These are phyloP conservation scores for Athetis lepigone DNA, from an alignment of 2,888 invertebrate species.

Conservation along the genomic window DNA sequence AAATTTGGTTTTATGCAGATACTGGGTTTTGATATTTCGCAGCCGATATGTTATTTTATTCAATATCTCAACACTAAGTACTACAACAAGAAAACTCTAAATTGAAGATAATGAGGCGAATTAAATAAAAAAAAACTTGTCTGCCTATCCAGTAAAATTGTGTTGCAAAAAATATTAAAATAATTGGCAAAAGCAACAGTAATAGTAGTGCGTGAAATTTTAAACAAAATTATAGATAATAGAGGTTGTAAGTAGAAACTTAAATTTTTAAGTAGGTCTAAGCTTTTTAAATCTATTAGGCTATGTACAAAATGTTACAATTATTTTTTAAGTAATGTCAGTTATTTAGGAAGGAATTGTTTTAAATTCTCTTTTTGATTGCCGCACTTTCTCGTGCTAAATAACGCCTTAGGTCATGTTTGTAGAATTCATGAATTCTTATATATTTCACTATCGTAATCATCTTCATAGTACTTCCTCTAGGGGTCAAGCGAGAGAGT, in stretches of 20 bases:
- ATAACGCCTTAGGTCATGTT: too few relatives aligned
- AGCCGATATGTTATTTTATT: slow-evolving; percentile 33
- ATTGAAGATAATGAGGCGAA: slow-evolving; percentile 27
- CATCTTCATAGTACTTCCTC: too few relatives aligned
- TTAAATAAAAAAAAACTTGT: slow-evolving; percentile 2
- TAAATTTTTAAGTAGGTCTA: slow-evolving; percentile 9
- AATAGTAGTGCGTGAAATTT: slow-evolving; percentile 38
- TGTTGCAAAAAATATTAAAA: slow-evolving; percentile 14
- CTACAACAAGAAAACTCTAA: slow-evolving; percentile 11
- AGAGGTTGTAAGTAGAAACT: slow-evolving; percentile 19
- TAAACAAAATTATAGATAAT: slow-evolving; percentile 52
- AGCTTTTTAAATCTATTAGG: slow-evolving; percentile 38
- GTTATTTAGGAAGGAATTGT: slow-evolving; percentile 11
- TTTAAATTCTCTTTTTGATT: not conserved
- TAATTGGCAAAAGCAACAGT: slow-evolving; percentile 33
- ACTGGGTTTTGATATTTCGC: too few relatives aligned
- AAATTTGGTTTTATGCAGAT: too few relatives aligned
- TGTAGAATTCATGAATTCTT: too few relatives aligned
- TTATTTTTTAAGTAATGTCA: slow-evolving; percentile 21
- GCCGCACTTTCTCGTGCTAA: slow-evolving; percentile 16
- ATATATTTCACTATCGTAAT: too few relatives aligned
- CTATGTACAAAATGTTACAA: slow-evolving; percentile 17
- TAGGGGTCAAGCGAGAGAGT: too few relatives aligned
- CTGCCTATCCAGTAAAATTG: not conserved
- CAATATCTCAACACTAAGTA: slow-evolving; percentile 27